phyloP scores from a whole-genome alignment of 2,888 invertebrate genomes.

The Cloeon dipterum region DNA sequence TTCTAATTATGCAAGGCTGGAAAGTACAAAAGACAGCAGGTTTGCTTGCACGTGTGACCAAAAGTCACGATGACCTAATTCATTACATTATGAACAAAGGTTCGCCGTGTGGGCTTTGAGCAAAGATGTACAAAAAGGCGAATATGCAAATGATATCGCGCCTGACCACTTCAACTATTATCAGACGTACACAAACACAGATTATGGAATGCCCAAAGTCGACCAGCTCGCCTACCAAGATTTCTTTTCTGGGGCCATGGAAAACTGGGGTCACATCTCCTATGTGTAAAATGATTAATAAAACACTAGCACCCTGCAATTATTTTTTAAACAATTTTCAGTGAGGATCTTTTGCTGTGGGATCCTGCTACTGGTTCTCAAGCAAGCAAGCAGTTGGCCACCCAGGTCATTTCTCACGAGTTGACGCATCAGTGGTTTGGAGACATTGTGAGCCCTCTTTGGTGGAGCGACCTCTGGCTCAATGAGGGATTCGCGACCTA shows the following conservation, averaged over 20 bases:
- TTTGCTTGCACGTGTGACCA: too few species aligned
- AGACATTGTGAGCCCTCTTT: background rate
- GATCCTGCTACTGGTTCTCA: background rate
- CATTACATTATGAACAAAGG: too few species aligned
- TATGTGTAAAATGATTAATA: conserved; percentile 25
- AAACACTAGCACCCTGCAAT: background rate
- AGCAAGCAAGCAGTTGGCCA: background rate
- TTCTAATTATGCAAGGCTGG: background rate
- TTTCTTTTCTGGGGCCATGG: conserved; percentile 77
- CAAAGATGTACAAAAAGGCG: background rate
- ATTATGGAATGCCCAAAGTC: conserved; percentile 56
- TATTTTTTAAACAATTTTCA: background rate
- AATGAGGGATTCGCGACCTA: conserved; percentile 1
- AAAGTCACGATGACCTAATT: too few species aligned
- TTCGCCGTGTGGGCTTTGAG: background rate
- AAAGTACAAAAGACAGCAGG: background rate
- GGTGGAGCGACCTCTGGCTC: background rate
- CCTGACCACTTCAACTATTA: background rate
- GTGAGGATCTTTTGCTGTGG: background rate
- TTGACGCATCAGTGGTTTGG: background rate
- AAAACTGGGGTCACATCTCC: conserved; percentile 62
- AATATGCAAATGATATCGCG: background rate
- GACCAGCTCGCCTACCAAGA: conserved; percentile 89
- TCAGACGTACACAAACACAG: conserved; percentile 35
- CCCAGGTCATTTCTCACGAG: background rate